phyloP scores from a whole-genome alignment of 2,888 invertebrate species.

The Baccha elongata region DNA sequence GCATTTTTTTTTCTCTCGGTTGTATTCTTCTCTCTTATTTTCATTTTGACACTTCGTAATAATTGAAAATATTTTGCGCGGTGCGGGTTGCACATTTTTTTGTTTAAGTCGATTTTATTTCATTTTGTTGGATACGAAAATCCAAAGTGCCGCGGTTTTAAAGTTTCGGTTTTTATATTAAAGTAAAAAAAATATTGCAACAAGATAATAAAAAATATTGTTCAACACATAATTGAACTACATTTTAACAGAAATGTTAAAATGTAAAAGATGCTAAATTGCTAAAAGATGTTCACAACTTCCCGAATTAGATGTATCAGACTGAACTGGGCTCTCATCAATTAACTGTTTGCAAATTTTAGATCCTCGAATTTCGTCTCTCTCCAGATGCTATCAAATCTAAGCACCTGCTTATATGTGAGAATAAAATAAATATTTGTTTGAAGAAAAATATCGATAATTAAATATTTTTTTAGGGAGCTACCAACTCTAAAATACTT shows the following conservation, averaged over 20 bases:
- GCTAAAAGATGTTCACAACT: constrained; percentile 87
- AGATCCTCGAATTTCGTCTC: constrained; percentile 88
- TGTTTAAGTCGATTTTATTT: too few species aligned
- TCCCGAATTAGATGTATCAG: constrained; percentile 93
- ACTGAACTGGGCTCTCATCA: constrained; percentile 89
- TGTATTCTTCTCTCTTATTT: too few species aligned
- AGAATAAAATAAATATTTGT: constrained; percentile 77
- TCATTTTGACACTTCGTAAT: too few species aligned
- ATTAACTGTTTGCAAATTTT: constrained; percentile 85
- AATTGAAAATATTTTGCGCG: too few species aligned
- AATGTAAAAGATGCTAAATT: too few species aligned
- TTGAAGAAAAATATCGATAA: neutral
- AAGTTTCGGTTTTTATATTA: too few species aligned
- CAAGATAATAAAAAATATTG: neutral
- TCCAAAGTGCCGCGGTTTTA: too few species aligned
- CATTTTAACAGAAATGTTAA: constrained; percentile 86
- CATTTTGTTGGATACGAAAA: too few species aligned
- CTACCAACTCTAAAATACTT: constrained; percentile 88
- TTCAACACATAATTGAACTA: too few species aligned
- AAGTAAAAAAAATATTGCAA: too few species aligned
- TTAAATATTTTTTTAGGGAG: constrained; percentile 80
- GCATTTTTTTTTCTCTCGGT: too few species aligned
- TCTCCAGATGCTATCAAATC: constrained; percentile 92
- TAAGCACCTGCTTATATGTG: constrained; percentile 88
- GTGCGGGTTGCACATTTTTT: too few species aligned